Conservation (phyloP, 2,113 vertebrate genomes). For the Nettapus auritus region DNA sequence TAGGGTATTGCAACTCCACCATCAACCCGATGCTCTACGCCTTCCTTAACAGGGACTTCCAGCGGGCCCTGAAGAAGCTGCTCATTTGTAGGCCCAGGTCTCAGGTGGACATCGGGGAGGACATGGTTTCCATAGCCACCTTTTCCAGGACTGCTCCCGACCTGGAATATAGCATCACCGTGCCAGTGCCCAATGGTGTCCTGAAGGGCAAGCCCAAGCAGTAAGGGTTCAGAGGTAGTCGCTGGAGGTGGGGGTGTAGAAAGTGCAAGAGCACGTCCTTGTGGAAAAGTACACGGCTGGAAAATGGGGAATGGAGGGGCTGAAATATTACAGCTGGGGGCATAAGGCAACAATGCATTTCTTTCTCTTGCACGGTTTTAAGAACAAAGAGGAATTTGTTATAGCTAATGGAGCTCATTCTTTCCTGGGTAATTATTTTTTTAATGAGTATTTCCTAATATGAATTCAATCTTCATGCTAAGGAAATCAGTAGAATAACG, state of each 20-base stretch:
- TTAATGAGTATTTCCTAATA: background rate
- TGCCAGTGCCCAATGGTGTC: background rate
- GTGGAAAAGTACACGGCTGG: background rate
- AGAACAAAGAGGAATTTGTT: background rate
- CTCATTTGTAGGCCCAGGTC: conserved; percentile 77
- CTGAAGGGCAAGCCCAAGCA: conserved; percentile 47
- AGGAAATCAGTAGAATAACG: background rate
- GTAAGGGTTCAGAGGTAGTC: background rate
- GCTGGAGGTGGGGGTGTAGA: background rate
- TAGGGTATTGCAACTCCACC: conserved; percentile 78
- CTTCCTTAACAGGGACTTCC: conserved; percentile 77
- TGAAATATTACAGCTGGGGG: background rate
- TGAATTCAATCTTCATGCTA: background rate
- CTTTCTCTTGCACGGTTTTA: background rate
- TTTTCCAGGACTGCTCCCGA: conserved; percentile 78
- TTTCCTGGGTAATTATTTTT: background rate
- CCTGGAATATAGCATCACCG: background rate
- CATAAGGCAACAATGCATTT: background rate
- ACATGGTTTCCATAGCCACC: conserved; percentile 78
- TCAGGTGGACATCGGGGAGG: conserved; percentile 75
- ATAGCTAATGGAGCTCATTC: background rate
- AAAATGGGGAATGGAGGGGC: background rate
- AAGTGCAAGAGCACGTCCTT: background rate
- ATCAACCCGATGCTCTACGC: conserved; percentile 78
- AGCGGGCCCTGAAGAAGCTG: conserved; percentile 81